Percentiles rank a stretch among this genome's conserved stretches.
Evolutionary conservation across 2,113 vertebrate species (phyloP).

Genomic region (Pituophis catenifer): DNA sequence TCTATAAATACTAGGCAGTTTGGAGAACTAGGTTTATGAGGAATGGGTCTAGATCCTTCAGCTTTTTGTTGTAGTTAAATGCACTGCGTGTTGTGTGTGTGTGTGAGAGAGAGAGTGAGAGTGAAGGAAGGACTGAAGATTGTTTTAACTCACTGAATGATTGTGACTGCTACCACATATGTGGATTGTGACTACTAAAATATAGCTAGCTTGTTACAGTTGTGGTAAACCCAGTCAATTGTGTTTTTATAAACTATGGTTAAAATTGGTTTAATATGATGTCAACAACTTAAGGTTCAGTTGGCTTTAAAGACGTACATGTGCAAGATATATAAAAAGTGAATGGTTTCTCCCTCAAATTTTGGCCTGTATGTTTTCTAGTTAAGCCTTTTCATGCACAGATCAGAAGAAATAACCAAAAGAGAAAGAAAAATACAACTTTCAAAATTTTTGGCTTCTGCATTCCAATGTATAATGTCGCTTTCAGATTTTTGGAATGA

Average conservation of each 20-base stretch:
- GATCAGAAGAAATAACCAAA: background rate
- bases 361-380: background rate
- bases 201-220: background rate
- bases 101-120: background rate
- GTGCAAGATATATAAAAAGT: background rate
- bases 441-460: background rate
- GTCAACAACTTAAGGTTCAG: background rate
- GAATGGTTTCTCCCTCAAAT: background rate
- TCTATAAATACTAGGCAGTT: background rate
- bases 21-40: background rate
- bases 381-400: background rate
- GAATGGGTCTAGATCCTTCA: background rate
- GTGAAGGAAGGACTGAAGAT: background rate
- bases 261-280: background rate
- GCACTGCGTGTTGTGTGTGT: background rate
- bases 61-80: background rate
- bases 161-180: background rate
- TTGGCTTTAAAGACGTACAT: background rate
- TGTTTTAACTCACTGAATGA: background rate
- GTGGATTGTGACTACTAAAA: background rate
- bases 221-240: background rate
- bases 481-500: background rate
- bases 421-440: background rate
- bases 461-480: background rate
- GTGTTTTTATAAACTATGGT: background rate